A percentile compares a stretch with the other conserved stretches of the same genome.
phyloP scores from a whole-genome alignment of 2,888 invertebrate species.

The Leptinotarsa haldemani region DNA sequence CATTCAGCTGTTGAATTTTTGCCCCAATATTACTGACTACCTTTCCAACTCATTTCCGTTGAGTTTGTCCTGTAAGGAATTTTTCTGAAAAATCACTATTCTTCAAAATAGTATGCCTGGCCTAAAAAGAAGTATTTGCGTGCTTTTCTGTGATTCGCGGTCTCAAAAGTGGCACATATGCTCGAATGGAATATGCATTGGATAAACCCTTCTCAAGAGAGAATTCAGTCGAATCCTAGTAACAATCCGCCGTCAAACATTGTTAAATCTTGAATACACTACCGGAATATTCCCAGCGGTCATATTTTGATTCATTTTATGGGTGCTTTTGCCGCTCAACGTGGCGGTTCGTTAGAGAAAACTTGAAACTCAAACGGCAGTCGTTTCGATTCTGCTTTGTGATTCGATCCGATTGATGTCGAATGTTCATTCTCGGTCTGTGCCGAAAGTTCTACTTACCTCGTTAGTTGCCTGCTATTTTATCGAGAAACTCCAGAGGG shows the following conservation, averaged over 20 bases:
- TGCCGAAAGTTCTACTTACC: constrained; percentile 38
- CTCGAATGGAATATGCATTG: background rate
- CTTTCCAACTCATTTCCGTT: no score
- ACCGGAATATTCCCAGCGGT: constrained; percentile 19
- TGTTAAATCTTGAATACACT: constrained; percentile 22
- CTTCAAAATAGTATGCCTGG: no score
- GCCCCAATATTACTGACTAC: no score
- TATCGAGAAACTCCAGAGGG: constrained; percentile 28
- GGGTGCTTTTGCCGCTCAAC: constrained; percentile 38
- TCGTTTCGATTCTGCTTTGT: constrained; percentile 39
- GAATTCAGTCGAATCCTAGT: constrained; percentile 6
- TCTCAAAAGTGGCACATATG: constrained; percentile 3
- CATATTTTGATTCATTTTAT: constrained; percentile 42
- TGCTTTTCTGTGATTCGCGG: no score
- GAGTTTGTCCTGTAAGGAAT: no score
- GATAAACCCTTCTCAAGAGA: background rate
- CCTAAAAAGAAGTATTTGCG: no score
- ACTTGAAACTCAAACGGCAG: constrained; percentile 39
- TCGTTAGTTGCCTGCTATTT: constrained; percentile 43
- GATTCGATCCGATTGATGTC: constrained; percentile 43
- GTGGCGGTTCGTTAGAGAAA: constrained; percentile 43
- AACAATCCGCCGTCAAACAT: constrained; percentile 17
- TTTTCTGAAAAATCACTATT: no score
- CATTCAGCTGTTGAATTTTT: no score
- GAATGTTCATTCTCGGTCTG: constrained; percentile 30